These are phyloP conservation scores for Myoxocephalus aenaeus DNA, from an alignment of 2,797 vertebrate species.

Conservation along the genomic window DNA sequence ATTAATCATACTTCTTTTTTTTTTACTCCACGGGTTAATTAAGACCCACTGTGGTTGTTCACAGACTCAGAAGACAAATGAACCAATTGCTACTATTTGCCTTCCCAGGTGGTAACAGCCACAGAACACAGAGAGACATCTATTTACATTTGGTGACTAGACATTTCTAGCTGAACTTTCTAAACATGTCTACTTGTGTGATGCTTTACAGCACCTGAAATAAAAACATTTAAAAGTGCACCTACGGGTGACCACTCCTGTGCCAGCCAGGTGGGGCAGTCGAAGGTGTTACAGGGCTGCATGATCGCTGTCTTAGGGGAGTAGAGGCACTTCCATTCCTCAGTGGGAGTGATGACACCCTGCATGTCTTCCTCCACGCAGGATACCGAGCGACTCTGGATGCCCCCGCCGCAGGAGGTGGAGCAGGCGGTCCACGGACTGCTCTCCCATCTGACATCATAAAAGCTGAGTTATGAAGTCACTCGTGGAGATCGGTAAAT, in stretches of 20 bases:
- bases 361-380: conserved; percentile 99
- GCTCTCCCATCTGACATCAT: conserved; percentile 92
- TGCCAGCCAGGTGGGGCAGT: conserved; percentile 96
- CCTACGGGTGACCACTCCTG: conserved; percentile 98
- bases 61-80: conserved; percentile 43
- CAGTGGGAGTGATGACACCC: conserved; percentile 89
- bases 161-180: conserved; percentile 18
- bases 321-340: conserved; percentile 99
- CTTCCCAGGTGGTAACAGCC: conserved; percentile 24
- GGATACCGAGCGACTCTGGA: conserved; percentile 94
- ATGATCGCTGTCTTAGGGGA: conserved; percentile 90
- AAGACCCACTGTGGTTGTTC: conserved; percentile 29
- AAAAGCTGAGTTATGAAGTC: conserved; percentile 26
- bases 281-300: conserved; percentile 95
- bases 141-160: conserved; percentile 4
- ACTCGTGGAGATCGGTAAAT: not conserved
- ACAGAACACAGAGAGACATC: conserved; percentile 4
- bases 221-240: conserved; percentile 6
- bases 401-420: conserved; percentile 93
- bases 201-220: conserved; percentile 6
- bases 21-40: conserved; percentile 44
- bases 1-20: conserved; percentile 36
- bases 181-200: not conserved
- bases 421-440: conserved; percentile 98
- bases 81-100: conserved; percentile 42